Evolutionary conservation across 2,888 invertebrate species (phyloP), one percentile per base, ranked within the genome.

Genomic region (Chloroclysta siterata): DNA sequence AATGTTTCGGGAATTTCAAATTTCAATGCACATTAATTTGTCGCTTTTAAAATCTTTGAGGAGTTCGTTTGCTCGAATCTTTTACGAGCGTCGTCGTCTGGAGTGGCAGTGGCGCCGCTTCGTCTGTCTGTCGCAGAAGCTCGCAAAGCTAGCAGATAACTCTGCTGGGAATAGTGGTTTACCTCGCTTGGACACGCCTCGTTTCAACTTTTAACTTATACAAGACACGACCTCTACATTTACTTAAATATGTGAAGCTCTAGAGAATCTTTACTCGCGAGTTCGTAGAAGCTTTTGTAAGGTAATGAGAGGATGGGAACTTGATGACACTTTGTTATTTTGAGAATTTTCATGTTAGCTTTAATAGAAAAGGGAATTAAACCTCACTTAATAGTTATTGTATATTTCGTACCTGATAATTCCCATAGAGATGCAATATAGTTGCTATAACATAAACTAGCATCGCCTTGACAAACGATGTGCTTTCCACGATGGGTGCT

Each of bases 21-120:
- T 70, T 74, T 68, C 53, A 75, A 78, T 79, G 74, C 76, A 78
- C 72, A 75, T 14, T 69, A 63, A 63, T 72, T 72, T 65, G 74
- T 78, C 77, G 65, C 59, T 54, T 50, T 73, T 73, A 75, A 77
- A 75, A 58, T 53, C 42, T 57, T 57, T 53, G 36, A 57, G 17
- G 28, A 58, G 46, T 75, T 74, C 77, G 77, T 77, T 84, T 84
- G 83, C 47, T 56, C 29, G 36, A 48, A 10, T 84, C 82, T 84
- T 85, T 85, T 85, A 84, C 78, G 82, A 79, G 79, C 75, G 72
- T 79, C 76, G 82, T 79, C 75, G 82, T 83, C 80, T 78, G 73
- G 78, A 72, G 76, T 71, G 22, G 72, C 72, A 69, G 65, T 69
- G 85, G 87, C 89, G 87, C 85, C 88, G 75, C 70, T 62, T 66